phyloP scores from a whole-genome alignment of 2,888 invertebrate species.

The Lissonota sp. region DNA sequence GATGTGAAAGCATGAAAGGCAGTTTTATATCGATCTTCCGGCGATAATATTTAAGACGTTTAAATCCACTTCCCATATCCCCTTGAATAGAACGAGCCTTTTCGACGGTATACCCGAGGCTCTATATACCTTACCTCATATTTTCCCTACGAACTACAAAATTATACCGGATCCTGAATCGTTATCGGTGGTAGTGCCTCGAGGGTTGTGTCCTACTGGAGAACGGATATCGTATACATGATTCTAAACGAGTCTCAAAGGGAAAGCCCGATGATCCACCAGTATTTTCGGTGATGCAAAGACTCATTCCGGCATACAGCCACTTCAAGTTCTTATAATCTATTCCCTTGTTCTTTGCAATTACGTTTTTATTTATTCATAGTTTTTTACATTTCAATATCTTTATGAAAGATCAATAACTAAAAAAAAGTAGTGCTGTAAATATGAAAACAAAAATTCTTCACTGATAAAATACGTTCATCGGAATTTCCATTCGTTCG shows the following conservation, averaged over 20 bases:
- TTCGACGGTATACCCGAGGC: conserved; percentile 26
- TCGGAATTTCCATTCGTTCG: conserved; percentile 32
- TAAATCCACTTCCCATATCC: conserved; percentile 54
- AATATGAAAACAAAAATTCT: conserved; percentile 5
- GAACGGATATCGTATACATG: conserved; percentile 35
- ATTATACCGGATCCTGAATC: conserved; percentile 39
- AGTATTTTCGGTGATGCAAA: conserved; percentile 16
- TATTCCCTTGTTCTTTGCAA: neutral
- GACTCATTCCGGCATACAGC: conserved; percentile 11
- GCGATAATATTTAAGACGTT: conserved; percentile 56
- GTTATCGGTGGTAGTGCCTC: conserved; percentile 43
- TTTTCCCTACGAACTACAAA: conserved; percentile 48
- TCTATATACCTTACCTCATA: conserved; percentile 31
- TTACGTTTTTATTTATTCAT: no score
- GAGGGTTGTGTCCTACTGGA: conserved; percentile 30
- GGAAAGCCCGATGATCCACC: conserved; percentile 14
- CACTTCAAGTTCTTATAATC: neutral
- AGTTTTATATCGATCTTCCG: conserved; percentile 34
- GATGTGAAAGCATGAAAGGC: neutral
- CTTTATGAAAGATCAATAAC: neutral
- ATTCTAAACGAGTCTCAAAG: conserved; percentile 34
- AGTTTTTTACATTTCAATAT: neutral
- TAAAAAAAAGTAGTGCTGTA: neutral
- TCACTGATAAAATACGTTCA: neutral
- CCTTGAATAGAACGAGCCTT: conserved; percentile 36